Conservation (phyloP, 1,140 invertebrate genomes). For the Eupristina koningsbergeri region DNA sequence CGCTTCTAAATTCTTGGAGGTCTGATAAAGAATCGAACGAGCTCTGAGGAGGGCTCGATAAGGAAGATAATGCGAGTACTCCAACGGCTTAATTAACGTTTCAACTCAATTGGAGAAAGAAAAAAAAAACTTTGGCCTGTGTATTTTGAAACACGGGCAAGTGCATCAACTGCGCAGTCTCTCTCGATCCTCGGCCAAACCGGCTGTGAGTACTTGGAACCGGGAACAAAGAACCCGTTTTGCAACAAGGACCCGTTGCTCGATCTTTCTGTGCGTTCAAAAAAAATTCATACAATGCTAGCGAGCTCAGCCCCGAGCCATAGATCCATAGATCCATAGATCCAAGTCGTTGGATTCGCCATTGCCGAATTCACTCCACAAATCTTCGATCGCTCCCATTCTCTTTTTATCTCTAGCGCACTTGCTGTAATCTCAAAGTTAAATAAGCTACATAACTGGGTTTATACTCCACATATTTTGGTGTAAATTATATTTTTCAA, state of each 20-base stretch:
- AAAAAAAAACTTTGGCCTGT: no score
- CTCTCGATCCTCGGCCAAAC: background rate
- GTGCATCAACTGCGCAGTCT: background rate
- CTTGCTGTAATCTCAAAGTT: no score
- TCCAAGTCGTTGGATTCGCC: no score
- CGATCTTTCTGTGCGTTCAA: background rate
- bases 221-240: conserved; percentile 40
- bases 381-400: no score
- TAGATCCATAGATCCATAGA: background rate
- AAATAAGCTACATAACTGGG: no score
- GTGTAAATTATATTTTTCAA: no score
- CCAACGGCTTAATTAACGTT: no score
- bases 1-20: background rate
- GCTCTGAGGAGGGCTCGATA: background rate
- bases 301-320: background rate
- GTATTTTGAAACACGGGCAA: no score
- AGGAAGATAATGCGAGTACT: background rate
- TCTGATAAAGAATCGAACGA: background rate
- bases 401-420: no score
- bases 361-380: no score
- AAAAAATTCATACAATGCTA: background rate
- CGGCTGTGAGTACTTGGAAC: conserved; percentile 21
- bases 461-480: no score
- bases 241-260: background rate
- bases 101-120: no score